A percentile compares a stretch with the other conserved stretches of the same genome.
Conservation (phyloP, 2,888 invertebrate genomes). For the Gisinianus flammeolus region DNA sequence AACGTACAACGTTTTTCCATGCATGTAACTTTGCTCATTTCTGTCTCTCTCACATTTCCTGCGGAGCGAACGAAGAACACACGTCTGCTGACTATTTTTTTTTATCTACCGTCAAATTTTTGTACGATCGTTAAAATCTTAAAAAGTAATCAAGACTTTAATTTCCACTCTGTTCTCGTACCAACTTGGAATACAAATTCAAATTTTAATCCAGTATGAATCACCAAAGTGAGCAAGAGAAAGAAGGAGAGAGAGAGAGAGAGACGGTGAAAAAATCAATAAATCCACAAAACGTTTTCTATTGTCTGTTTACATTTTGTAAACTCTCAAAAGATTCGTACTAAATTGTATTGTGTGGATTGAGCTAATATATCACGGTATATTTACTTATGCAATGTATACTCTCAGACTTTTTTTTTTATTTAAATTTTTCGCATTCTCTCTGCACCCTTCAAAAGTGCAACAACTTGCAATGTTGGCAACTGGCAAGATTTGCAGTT, state of each 20-base stretch:
- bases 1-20: no score
- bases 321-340: no score
- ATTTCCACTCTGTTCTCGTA: slow-evolving; percentile 26
- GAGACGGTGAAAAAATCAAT: slow-evolving; percentile 18
- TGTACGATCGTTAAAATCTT: slow-evolving; percentile 31
- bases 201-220: no score
- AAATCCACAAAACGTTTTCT: not conserved
- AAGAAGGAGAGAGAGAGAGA: slow-evolving; percentile 7
- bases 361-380: no score
- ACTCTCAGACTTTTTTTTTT: not conserved
- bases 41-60: no score
- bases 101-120: not conserved
- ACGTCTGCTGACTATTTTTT: not conserved
- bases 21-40: no score
- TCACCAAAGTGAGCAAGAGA: not conserved
- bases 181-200: slow-evolving; percentile 26
- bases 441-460: no score
- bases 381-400: no score
- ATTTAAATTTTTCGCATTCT: not conserved
- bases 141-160: slow-evolving; percentile 34
- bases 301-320: not conserved
- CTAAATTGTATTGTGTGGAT: no score
- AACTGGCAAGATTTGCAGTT: not conserved
- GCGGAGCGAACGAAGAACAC: no score
- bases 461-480: no score